Evolutionary conservation across 2,888 invertebrate species (phyloP).

Genomic region (Megamerina dolium): DNA sequence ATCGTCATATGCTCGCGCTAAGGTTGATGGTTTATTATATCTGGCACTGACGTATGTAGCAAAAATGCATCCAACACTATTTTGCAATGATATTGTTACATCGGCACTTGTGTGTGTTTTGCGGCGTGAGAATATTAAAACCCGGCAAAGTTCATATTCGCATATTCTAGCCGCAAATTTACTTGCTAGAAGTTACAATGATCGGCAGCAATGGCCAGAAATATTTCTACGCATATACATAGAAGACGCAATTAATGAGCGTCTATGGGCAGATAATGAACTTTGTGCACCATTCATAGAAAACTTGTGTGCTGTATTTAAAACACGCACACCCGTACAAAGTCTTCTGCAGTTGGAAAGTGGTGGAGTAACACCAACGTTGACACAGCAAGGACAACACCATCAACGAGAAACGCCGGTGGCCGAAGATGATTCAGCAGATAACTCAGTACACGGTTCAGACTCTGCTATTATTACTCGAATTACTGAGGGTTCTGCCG

Average conservation of each 20-base stretch:
- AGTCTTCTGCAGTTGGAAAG: constrained; percentile 33
- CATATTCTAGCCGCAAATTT: constrained; percentile 59
- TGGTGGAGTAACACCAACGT: constrained; percentile 15
- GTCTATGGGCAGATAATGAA: constrained; percentile 89
- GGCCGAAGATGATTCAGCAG: constrained; percentile 53
- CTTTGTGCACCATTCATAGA: constrained; percentile 88
- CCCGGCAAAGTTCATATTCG: constrained; percentile 50
- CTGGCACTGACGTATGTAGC: constrained; percentile 74
- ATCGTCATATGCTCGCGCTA: constrained; percentile 72
- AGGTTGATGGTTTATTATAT: constrained; percentile 68
- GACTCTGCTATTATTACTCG: constrained; percentile 43
- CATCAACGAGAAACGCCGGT: constrained; percentile 29
- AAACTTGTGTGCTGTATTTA: constrained; percentile 65
- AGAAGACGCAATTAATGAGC: constrained; percentile 89
- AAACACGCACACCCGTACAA: constrained; percentile 41
- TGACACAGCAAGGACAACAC: constrained; percentile 21
- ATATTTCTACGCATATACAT: constrained; percentile 86
- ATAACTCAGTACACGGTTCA: constrained; percentile 43
- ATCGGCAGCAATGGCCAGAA: constrained; percentile 86
- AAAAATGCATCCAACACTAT: constrained; percentile 71
- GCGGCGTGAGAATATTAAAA: constrained; percentile 73
- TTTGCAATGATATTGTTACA: constrained; percentile 67
- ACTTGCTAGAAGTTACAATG: constrained; percentile 72
- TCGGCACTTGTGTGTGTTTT: constrained; percentile 76
- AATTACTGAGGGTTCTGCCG: constrained; percentile 47